These are phyloP conservation scores for Cirrhinus molitorella DNA, from an alignment of 2,797 vertebrate genomes.

Conservation along the genomic window DNA sequence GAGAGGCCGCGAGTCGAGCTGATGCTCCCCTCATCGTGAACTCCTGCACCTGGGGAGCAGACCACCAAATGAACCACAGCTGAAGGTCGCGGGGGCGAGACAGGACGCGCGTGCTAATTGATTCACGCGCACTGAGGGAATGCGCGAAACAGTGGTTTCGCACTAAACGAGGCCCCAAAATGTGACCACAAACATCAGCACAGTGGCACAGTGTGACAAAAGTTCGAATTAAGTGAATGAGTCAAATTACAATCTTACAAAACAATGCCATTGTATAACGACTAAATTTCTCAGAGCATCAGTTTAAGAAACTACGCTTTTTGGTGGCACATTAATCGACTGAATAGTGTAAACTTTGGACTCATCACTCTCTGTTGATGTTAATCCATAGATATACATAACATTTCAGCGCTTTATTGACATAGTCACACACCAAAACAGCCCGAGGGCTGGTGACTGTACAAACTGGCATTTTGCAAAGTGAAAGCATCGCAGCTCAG, in stretches of 20 bases:
- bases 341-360: background rate
- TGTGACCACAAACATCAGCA: slow-evolving; percentile 26
- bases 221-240: background rate
- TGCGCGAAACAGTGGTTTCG: slow-evolving; percentile 48
- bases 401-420: background rate
- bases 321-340: background rate
- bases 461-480: background rate
- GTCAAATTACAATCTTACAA: background rate
- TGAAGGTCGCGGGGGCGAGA: slow-evolving; percentile 65
- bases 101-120: slow-evolving; percentile 61
- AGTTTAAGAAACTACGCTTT: background rate
- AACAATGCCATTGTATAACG: background rate
- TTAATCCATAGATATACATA: background rate
- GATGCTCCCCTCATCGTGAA: slow-evolving; percentile 46
- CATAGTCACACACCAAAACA: background rate
- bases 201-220: background rate
- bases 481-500: slow-evolving; percentile 31
- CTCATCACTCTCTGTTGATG: slow-evolving; percentile 10
- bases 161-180: slow-evolving; percentile 34
- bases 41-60: slow-evolving; percentile 66
- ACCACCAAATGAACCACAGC: slow-evolving; percentile 65
- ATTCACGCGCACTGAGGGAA: slow-evolving; percentile 58
- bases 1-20: slow-evolving; percentile 72
- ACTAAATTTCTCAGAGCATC: background rate
- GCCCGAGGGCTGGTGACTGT: slow-evolving; percentile 15